Evolutionary conservation across 1,140 invertebrate species (phyloP), one percentile per base, ranked within the genome.

Genomic region (Ptiloglossa arizonensis): DNA sequence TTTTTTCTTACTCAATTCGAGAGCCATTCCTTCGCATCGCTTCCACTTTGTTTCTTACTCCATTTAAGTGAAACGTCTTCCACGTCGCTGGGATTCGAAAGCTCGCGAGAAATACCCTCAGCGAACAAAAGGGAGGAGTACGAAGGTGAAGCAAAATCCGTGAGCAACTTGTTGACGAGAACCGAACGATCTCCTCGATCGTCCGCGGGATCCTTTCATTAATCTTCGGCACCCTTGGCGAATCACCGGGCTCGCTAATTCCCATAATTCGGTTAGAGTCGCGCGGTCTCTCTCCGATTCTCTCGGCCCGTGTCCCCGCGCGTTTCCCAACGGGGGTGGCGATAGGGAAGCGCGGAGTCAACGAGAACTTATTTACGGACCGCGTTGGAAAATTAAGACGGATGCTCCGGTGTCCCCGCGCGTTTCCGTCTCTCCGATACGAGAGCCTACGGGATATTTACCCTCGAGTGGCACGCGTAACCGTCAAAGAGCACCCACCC

Each of bases 221-320:
- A 91, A 91, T 91, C 90, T 90, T 85, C 85, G 68, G 59, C 83
- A 57, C 87, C 87, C 88, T 81, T 78, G 86, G 56, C 89, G 85
- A 90, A 91, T 91, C 89, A 87, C 85, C 85, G 77, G 24, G 60
- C 56, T 78, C 82, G 72, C 82, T 89, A 89, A 91, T 91, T 90
- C 88, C 88, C 85, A 89, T 91, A 90, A 92, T 91, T 91, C 89
- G 90, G 90, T 91, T 91, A 91, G 89, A 83, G n/a, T n/a, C n/a
- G n/a, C n/a, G n/a, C 64, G 66, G 24, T 66, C 52, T 78, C 50
- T 70, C 63, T 62, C 71, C 57, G 52, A n/a, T n/a, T 11, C 41
- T 41, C 41, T 41, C 9, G 38, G n/a, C n/a, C 44, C 41, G 59
- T 15, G 11, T 24, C 29, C 32, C 13, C 50, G 29, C n/a, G n/a